Evolutionary conservation across 2,113 vertebrate genomes (phyloP).

Genomic region (Pogonocichla stellata): DNA sequence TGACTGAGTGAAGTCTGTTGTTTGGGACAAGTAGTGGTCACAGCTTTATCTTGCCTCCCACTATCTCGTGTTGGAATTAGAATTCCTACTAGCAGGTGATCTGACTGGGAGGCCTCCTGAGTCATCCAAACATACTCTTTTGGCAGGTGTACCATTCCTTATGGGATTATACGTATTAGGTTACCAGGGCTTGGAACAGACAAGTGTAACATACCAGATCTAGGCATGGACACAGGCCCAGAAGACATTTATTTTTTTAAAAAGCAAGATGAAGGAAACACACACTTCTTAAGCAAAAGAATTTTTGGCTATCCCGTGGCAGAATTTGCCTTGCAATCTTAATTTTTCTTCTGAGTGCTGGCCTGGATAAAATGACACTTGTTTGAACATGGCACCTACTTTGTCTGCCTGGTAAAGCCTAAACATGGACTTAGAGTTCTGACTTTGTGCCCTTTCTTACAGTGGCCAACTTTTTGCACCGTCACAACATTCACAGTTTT

Average conservation of each 20-base stretch:
- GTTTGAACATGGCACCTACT: neutral
- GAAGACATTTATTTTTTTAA: neutral
- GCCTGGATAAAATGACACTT: neutral
- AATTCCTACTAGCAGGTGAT: neutral
- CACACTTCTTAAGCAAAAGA: neutral
- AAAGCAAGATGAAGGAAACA: neutral
- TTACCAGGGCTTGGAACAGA: neutral
- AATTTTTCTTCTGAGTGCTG: neutral
- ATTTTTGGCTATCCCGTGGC: neutral
- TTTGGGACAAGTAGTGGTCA: neutral
- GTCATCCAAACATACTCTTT: neutral
- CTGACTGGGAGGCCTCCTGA: neutral
- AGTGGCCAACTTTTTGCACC: neutral
- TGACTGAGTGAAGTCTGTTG: neutral
- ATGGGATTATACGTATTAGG: neutral
- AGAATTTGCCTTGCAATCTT: neutral
- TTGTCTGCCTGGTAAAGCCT: neutral
- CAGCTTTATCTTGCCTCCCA: neutral
- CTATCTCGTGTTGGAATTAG: neutral
- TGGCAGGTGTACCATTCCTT: neutral
- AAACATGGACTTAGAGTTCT: neutral
- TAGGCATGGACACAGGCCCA: neutral
- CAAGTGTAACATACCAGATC: neutral
- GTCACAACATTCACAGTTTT: neutral
- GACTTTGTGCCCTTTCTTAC: neutral